A percentile compares a stretch with the other conserved stretches of the same genome.
Evolutionary conservation across 2,888 invertebrate species (phyloP).

Genomic region (Anticlea derivata): DNA sequence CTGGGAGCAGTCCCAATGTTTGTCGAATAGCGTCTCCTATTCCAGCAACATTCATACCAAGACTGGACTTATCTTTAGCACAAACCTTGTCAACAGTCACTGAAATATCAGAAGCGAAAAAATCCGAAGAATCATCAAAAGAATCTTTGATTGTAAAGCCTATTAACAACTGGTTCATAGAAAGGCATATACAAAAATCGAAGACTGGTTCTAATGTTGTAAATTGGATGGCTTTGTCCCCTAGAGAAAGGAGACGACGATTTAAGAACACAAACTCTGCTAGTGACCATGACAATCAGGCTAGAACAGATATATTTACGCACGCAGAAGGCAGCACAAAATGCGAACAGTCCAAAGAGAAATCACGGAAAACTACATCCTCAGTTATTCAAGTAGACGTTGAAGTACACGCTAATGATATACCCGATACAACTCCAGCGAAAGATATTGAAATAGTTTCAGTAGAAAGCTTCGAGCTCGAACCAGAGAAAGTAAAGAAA

Average conservation of each 20-base stretch:
- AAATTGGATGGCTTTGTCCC: slow-evolving; percentile 61
- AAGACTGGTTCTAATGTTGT: slow-evolving; percentile 44
- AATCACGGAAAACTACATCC: slow-evolving; percentile 11
- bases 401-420: slow-evolving; percentile 40
- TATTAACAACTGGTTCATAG: slow-evolving; percentile 53
- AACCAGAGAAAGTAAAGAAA: slow-evolving; percentile 4
- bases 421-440: background rate
- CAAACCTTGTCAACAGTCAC: slow-evolving; percentile 67
- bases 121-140: slow-evolving; percentile 36
- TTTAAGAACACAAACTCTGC: slow-evolving; percentile 32
- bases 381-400: slow-evolving; percentile 41
- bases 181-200: slow-evolving; percentile 33
- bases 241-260: slow-evolving; percentile 54
- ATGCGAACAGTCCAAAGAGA: background rate
- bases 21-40: slow-evolving; percentile 58
- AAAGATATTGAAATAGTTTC: slow-evolving; percentile 8
- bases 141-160: slow-evolving; percentile 38
- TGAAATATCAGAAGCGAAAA: slow-evolving; percentile 62
- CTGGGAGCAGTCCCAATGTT: slow-evolving; percentile 28
- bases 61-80: slow-evolving; percentile 55
- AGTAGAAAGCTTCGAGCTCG: slow-evolving; percentile 1
- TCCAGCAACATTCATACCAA: slow-evolving; percentile 55
- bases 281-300: background rate
- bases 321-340: slow-evolving; percentile 23
- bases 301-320: slow-evolving; percentile 14